Percentiles rank a stretch among this genome's conserved stretches.
These are phyloP conservation scores for Lampris megalopsis DNA, from an alignment of 2,113 vertebrate genomes.

Conservation along the genomic window DNA sequence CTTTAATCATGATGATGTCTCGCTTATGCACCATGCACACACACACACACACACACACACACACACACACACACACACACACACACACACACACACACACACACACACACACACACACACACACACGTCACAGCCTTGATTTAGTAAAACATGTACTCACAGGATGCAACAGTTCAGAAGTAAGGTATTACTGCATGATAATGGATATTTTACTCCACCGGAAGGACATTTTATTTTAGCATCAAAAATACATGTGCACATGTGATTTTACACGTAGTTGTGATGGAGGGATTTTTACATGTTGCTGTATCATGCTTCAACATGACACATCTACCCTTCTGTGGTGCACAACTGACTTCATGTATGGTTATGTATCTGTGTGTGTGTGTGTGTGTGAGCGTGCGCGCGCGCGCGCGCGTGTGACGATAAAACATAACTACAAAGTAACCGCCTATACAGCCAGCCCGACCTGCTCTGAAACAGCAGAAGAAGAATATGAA, in stretches of 20 bases:
- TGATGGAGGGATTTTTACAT: slow-evolving; percentile 18
- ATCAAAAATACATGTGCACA: background rate
- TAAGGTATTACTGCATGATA: no score
- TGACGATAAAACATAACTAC: slow-evolving; percentile 8
- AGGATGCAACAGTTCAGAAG: no score
- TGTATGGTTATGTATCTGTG: background rate
- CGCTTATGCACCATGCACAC: slow-evolving; percentile 48
- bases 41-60: background rate
- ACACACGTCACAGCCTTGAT: background rate
- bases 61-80: slow-evolving; percentile 5
- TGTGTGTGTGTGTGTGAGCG: background rate
- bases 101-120: background rate
- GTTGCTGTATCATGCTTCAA: slow-evolving; percentile 71
- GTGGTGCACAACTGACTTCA: background rate
- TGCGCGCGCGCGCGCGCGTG: background rate
- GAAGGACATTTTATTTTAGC: no score
- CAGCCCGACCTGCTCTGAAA: slow-evolving; percentile 20
- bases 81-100: slow-evolving; percentile 4
- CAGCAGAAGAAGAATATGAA: slow-evolving; percentile 49
- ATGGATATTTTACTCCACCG: no score
- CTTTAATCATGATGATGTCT: slow-evolving; percentile 43
- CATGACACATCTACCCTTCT: background rate
- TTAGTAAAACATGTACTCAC: no score
- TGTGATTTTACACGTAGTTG: slow-evolving; percentile 1
- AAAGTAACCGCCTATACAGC: slow-evolving; percentile 13